These are phyloP conservation scores for Pegoplata infirma DNA, from an alignment of 2,888 invertebrate species.

Conservation along the genomic window DNA sequence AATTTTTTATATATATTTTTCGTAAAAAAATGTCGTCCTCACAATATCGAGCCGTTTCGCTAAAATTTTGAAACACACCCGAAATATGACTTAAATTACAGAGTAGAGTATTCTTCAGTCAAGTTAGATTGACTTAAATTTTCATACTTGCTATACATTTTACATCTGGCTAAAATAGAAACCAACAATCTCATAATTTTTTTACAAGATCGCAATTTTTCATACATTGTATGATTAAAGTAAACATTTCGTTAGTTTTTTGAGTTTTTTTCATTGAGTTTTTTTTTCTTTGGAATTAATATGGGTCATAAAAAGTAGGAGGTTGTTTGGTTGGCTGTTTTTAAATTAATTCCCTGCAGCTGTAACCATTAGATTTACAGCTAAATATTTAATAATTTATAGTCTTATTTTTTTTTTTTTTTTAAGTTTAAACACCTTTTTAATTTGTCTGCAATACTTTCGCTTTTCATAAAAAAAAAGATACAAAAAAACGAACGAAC, in stretches of 20 bases:
- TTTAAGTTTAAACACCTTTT: slow-evolving; percentile 31
- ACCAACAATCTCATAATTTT: background rate
- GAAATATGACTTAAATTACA: no score
- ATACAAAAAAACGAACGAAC: background rate
- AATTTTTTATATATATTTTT: no score
- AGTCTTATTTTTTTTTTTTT: slow-evolving; percentile 1
- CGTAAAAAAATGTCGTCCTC: no score
- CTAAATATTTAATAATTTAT: background rate
- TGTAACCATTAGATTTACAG: background rate
- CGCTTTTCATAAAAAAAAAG: slow-evolving; percentile 39
- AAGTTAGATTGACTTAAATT: no score
- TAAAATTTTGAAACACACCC: no score
- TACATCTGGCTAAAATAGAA: background rate
- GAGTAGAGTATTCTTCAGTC: no score
- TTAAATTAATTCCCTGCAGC: slow-evolving; percentile 3
- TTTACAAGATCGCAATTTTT: background rate
- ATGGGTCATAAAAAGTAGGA: background rate
- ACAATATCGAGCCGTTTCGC: no score
- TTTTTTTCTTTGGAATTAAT: background rate
- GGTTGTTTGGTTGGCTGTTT: no score
- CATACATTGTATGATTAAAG: background rate
- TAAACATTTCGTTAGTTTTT: no score
- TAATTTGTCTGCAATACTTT: slow-evolving; percentile 40
- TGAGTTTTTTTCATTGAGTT: no score
- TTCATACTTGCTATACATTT: no score